These are phyloP conservation scores for Phoebastria nigripes DNA, from an alignment of 2,797 vertebrate genomes.

Conservation along the genomic window DNA sequence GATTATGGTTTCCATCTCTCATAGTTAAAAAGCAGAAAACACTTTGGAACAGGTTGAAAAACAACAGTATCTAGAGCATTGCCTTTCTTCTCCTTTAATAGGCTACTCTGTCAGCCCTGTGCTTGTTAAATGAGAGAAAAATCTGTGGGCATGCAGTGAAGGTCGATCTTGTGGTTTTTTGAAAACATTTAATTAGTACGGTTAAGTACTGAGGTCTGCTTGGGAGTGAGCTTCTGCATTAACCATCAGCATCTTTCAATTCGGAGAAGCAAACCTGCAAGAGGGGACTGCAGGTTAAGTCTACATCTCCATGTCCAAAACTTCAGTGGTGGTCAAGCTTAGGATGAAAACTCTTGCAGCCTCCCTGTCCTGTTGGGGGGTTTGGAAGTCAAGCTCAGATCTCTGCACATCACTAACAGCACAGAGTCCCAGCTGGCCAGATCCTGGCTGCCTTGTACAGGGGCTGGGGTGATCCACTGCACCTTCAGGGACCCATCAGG, in stretches of 20 bases:
- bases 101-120: constrained; percentile 7
- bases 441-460: background rate
- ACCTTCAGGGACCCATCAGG: background rate
- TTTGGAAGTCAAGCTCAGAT: background rate
- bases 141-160: constrained; percentile 49
- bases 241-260: background rate
- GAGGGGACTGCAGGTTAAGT: background rate
- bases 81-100: constrained; percentile 28
- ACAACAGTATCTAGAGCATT: background rate
- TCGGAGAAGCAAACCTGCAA: background rate
- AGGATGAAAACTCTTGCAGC: background rate
- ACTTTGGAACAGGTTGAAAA: background rate
- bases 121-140: constrained; percentile 46
- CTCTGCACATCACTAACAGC: background rate
- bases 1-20: background rate
- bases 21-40: background rate
- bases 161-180: constrained; percentile 55
- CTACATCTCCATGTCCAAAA: rapidly evolving
- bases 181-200: constrained; percentile 37
- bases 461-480: background rate
- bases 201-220: constrained; percentile 21
- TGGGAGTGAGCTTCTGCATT: background rate
- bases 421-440: background rate
- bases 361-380: background rate
- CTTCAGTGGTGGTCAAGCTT: rapidly evolving